Base-by-base conservation (phyloP, 2,797 vertebrate species). In the Lacerta agilis region DNA sequence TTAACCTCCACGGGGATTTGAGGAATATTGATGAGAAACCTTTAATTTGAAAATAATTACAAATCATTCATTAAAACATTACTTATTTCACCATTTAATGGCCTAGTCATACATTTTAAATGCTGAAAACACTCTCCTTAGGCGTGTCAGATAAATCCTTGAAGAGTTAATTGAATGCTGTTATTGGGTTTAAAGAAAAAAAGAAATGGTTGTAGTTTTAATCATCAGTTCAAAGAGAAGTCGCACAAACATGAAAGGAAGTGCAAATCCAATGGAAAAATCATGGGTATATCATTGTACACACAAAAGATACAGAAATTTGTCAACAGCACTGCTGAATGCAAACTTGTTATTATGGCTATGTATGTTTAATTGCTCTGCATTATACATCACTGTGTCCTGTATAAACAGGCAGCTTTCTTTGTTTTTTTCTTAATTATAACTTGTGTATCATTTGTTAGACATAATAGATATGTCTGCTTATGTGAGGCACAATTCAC, bases 41-140 rank as follows among this genome's bases (percentile, higher is more conserved):
- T 92, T 94, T 95, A 95, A 94, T 94, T 95, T 95, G 94, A 95
- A 95, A 94, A 92, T 94, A 95, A 95, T 95, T 95, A 94, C 91
- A 94, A 94, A 91, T 93, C 79, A 89, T 38, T 93, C 89, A 79
- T 95, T 94, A 95, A 94, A 94, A 87, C 86, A 91, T 93, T 93
- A 93, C 89, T 94, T 87, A 93, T 92, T 94, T 89, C 58, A 83
- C 87, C 36, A 90, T 88, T 94, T 94, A 94, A 90, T 93, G 92
- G 90, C 89, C 83, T 64, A 92, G 88, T 88, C 88, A 88, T 77
- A 91, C 66, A 89, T 93, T 94, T 93, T 81, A 94, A 94, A 93
- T 25, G 67, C 27, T 81, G 89, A 69, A 89, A 82, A 89, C 89
- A 92, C 90, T 90, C 67, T 82, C 90, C 89, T 91, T 88, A 67